Conservation (phyloP, 2,797 vertebrate species). For the Tokudaia tokunoshimensis region DNA sequence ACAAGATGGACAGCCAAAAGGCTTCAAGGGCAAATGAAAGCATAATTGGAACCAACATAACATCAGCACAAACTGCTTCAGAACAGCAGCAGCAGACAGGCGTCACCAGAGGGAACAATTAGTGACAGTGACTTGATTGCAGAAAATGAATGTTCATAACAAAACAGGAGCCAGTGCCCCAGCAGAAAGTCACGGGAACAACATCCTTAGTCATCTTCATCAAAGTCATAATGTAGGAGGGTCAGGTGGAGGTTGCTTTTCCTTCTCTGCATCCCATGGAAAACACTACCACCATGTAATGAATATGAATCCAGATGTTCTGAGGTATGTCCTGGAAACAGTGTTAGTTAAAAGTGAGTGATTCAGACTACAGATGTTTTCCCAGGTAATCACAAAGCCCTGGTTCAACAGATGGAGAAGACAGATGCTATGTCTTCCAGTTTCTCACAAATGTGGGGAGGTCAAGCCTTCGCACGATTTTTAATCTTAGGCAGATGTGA, state of each 20-base stretch:
- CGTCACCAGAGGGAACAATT: slow-evolving; percentile 62
- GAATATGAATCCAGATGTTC: background rate
- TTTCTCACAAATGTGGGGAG: slow-evolving; percentile 53
- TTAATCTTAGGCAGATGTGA: slow-evolving; percentile 54
- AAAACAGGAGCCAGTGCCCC: slow-evolving; percentile 19
- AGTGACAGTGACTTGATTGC: slow-evolving; percentile 61
- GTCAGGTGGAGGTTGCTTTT: background rate
- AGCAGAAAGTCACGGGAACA: background rate
- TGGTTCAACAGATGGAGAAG: slow-evolving; percentile 75
- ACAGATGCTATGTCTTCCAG: slow-evolving; percentile 65
- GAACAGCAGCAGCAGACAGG: slow-evolving; percentile 30
- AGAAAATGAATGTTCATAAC: slow-evolving; percentile 37
- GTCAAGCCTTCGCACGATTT: slow-evolving; percentile 66
- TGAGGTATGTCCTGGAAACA: slow-evolving; percentile 21
- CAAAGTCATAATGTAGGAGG: background rate
- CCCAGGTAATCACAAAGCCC: slow-evolving; percentile 70
- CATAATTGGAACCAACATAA: slow-evolving; percentile 52
- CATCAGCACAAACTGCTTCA: slow-evolving; percentile 51
- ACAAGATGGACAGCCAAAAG: slow-evolving; percentile 57
- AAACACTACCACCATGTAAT: background rate
- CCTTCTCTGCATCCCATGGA: background rate
- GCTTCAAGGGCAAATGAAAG: slow-evolving; percentile 68
- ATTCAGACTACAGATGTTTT: slow-evolving; percentile 59
- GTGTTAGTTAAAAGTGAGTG: slow-evolving; percentile 59
- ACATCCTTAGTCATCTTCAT: slow-evolving; percentile 33